These are phyloP conservation scores for Caenorhabditis drosophilae DNA, from an alignment of 2,888 invertebrate genomes.

Conservation along the genomic window DNA sequence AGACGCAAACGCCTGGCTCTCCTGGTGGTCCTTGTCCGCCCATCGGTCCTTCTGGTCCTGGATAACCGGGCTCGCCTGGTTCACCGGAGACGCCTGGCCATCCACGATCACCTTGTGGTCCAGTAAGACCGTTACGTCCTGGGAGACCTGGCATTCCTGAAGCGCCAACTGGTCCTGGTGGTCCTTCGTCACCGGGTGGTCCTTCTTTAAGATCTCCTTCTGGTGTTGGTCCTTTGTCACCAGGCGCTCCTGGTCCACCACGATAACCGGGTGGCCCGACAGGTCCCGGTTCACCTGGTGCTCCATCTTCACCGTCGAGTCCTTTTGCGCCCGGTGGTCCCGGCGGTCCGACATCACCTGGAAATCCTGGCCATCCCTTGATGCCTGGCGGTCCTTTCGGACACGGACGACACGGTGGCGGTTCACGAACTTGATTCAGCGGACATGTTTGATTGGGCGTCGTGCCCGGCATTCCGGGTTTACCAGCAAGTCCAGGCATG, in stretches of 20 bases:
- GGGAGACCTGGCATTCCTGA: conserved; percentile 66
- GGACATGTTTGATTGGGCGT: conserved; percentile 69
- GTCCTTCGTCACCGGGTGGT: conserved; percentile 66
- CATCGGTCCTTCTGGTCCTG: conserved; percentile 64
- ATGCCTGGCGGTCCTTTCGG: conserved; percentile 65
- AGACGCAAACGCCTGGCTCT: conserved; percentile 67
- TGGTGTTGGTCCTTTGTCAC: conserved; percentile 69
- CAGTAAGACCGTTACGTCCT: conserved; percentile 65
- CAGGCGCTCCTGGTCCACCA: conserved; percentile 68
- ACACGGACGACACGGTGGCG: conserved; percentile 68
- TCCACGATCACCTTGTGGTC: conserved; percentile 52
- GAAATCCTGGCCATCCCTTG: conserved; percentile 69
- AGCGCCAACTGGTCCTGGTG: conserved; percentile 67
- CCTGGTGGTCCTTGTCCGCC: conserved; percentile 65
- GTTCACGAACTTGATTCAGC: conserved; percentile 60
- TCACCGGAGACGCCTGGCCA: conserved; percentile 65
- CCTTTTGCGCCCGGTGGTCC: conserved; percentile 67
- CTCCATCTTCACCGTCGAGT: conserved; percentile 67
- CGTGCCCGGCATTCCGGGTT: conserved; percentile 64
- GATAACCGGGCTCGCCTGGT: conserved; percentile 64
- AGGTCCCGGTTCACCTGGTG: conserved; percentile 60
- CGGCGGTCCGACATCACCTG: conserved; percentile 66
- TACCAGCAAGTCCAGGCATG: conserved; percentile 61
- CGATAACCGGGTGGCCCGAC: conserved; percentile 58
- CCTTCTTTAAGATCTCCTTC: conserved; percentile 54